Evolutionary conservation across 2,113 vertebrate species (phyloP), one percentile per base, ranked within the genome.

Genomic region (Lanius ludovicianus): DNA sequence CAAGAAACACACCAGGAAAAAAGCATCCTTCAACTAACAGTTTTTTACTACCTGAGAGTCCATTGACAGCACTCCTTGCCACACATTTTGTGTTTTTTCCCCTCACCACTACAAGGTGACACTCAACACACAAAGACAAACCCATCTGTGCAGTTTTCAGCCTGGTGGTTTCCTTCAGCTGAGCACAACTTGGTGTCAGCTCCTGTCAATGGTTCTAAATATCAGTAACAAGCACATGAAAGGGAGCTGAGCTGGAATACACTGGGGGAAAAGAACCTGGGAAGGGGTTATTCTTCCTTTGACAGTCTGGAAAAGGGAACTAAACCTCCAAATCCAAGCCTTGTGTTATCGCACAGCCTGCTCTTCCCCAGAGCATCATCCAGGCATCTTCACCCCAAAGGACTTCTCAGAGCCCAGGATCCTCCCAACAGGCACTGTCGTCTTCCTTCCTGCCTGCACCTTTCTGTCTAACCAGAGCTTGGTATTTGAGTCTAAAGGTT

Each of bases 401-500:
- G 87, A 88, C 50, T 86, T 86, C 41, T 28, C 30, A 17, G 53
- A 88, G 76, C n/a, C 57, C 74, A 50, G 76, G 90, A 88, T 78
- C 90, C 87, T 92, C 92, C 92, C 95, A 95, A 80, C 53, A 78
- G 90, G 57, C 84, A 71, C 89, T 82, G 79, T 46, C 93, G 2
- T 84, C 85, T 35, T 89, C 89, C 70, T 87, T 80, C 63, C 92
- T 89, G 88, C 87, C 91, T 83, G 63, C 74, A 97, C 93, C 92
- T 93, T 95, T 95, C 94, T 93, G 69, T 68, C 94, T 95, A 95
- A 91, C 96, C 96, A 92, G 94, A 64, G 93, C 98, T 98, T 98
- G 98, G 97, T 98, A 98, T 98, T 98, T 98, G 97, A 98, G 98
- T 97, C 97, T 98, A 98, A 98, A 98, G 98, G 98, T 98, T 98